Base-by-base conservation (phyloP, 2,797 vertebrate genomes). In the Tragopan temminckii region DNA sequence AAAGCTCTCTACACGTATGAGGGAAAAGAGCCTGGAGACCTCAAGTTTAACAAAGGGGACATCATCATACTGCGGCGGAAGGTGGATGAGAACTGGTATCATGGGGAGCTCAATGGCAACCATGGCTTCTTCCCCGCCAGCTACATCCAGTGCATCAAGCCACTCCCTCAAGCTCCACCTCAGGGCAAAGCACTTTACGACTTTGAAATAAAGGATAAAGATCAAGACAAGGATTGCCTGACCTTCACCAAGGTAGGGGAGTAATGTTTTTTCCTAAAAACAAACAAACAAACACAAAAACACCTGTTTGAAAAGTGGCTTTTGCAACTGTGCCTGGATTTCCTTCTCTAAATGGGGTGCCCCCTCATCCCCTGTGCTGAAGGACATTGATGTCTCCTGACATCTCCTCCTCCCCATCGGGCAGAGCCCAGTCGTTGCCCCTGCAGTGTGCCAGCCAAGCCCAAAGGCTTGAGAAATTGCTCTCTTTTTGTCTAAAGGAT, bases 131-230 rank as follows among this genome's bases (percentile, higher is more conserved):
- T 99, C 90, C 99, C 99, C 0, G 99, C 99, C 29, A 99, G 99
- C 96, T 99, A 99, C 91, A 98, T 99, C 97, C 99, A 99, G 97
- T 98, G 99, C 91, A 97, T 99, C 94, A 98, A 98, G 92, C 99
- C 99, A 11, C 98, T 99, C 91, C 99, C 99, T 0, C 99, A 99
- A 83, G 98, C 99, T 48, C 98, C 98, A 2, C 99, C 99, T 55
- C 99, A 99, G 96, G 99, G 99, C 91, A 99, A 99, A 98, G 99
- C 99, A 21, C 98, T 99, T 96, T 99, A 99, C 1, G 99, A 99
- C 98, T 99, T 99, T 68, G 99, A 99, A 97, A 99, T 99, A 96
- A 99, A 99, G 97, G 99, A 99, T 97, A 99, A 99, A 97, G 99
- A 99, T 97, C 99, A 99, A 97, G 99, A 99, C 97, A 99, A 99